Evolutionary conservation across 2,888 invertebrate species (phyloP), one percentile per base, ranked within the genome.

Genomic region (Synergus laeviventris): DNA sequence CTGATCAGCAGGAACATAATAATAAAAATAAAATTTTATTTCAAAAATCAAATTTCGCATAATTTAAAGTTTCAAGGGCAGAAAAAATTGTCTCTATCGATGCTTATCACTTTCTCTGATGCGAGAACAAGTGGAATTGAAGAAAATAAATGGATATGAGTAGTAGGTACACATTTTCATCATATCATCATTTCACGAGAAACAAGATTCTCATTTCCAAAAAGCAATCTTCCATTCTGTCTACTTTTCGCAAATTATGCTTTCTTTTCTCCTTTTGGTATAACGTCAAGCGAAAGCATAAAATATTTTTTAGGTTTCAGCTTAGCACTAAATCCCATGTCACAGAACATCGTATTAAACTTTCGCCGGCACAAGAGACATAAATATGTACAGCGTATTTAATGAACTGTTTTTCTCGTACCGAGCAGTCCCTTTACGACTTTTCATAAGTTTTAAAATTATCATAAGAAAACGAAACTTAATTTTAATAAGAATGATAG

Each of bases 191-290:
- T 49, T 49, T n/a, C 49, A n/a, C 49, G 8, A 9, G 49, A 49
- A n/a, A n/a, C n/a, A 49, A 18, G 2, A 18, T 49, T 49, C 49
- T 49, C n/a, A n/a, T n/a, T 49, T n/a, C n/a, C n/a, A 49, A 49
- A 49, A n/a, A 49, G n/a, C 49, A 49, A 49, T 49, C 49, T 49
- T n/a, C 49, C n/a, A 49, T 49, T 49, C 49, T 18, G 49, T 49
- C 49, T 49, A 49, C 49, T 49, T 49, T 49, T 49, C 9, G n/a
- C 8, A 49, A 49, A 49, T n/a, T 49, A 49, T 49, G 49, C n/a
- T 49, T 2, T 9, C 9, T 49, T 49, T 9, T 49, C n/a, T 2
- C 8, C n/a, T 49, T 49, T 9, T 8, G 39, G 49, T 0, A 49
- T n/a, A 49, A 18, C 16, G 8, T 49, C 49, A n/a, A n/a, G 49